phyloP scores from a whole-genome alignment of 2,888 invertebrate species.

The Coelinius sp. region DNA sequence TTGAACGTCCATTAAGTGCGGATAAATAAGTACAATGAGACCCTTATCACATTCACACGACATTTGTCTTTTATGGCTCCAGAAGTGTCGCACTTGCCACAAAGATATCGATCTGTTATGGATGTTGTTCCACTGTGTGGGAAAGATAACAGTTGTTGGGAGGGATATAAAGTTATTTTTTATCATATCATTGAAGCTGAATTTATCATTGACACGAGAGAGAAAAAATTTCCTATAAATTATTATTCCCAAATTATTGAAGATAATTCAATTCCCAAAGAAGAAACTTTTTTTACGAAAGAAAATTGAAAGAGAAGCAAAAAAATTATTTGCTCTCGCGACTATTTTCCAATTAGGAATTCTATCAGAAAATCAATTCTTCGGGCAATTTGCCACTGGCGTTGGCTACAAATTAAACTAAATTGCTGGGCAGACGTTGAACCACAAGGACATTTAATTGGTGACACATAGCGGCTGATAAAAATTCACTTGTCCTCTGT shows the following conservation, averaged over 20 bases:
- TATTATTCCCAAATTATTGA: no score
- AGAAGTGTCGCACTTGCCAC: background rate
- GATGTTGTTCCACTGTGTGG: background rate
- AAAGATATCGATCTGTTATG: background rate
- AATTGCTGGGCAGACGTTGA: background rate
- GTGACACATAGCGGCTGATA: background rate
- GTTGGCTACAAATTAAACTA: slow-evolving; percentile 6
- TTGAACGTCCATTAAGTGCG: background rate
- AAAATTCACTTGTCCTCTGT: background rate
- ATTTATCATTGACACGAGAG: no score
- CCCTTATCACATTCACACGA: background rate
- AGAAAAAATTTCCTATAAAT: no score
- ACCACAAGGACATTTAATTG: background rate
- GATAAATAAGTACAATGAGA: background rate
- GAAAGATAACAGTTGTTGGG: background rate
- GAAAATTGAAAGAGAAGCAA: background rate
- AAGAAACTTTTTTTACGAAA: no score
- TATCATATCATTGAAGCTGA: no score
- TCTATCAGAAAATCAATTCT: background rate
- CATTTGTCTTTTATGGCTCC: background rate
- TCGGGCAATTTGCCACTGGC: background rate
- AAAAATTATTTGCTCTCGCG: background rate
- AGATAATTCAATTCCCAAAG: no score
- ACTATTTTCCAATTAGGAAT: background rate
- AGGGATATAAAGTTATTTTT: no score